These are phyloP conservation scores for Mesoclemmys tuberculata DNA, from an alignment of 2,113 vertebrate genomes.

Conservation along the genomic window DNA sequence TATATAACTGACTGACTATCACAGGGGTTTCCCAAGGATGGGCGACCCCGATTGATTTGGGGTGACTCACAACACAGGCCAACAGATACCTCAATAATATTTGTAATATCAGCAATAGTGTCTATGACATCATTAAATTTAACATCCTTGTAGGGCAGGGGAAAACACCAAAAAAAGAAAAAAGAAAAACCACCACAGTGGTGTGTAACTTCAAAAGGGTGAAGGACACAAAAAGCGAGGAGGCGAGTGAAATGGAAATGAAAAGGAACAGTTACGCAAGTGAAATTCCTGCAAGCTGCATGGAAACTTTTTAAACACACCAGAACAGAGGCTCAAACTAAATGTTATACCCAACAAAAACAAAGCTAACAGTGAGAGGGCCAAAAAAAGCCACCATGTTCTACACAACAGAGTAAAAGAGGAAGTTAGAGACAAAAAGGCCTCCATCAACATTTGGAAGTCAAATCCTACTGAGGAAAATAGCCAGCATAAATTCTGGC, in stretches of 20 bases:
- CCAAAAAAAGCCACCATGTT: not conserved
- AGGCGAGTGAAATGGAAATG: not conserved
- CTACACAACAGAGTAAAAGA: not conserved
- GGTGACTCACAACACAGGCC: no score
- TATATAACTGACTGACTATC: not conserved
- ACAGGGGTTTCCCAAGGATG: not conserved
- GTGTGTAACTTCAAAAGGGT: no score
- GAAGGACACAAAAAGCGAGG: no score
- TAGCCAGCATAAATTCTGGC: no score
- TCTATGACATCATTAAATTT: not conserved
- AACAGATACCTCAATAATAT: not conserved
- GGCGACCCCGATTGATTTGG: not conserved
- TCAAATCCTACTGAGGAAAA: no score
- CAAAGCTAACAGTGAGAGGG: no score
- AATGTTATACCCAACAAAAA: not conserved
- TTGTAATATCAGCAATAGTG: not conserved
- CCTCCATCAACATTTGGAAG: not conserved
- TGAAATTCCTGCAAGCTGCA: not conserved
- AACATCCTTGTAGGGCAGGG: not conserved
- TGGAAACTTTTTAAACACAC: not conserved
- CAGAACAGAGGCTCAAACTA: not conserved
- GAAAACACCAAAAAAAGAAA: not conserved
- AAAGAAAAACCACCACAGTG: not conserved
- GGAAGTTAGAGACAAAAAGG: not conserved
- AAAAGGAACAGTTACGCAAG: not conserved